phyloP scores from a whole-genome alignment of 2,888 invertebrate genomes.

The Hirtodrosophila cameraria region DNA sequence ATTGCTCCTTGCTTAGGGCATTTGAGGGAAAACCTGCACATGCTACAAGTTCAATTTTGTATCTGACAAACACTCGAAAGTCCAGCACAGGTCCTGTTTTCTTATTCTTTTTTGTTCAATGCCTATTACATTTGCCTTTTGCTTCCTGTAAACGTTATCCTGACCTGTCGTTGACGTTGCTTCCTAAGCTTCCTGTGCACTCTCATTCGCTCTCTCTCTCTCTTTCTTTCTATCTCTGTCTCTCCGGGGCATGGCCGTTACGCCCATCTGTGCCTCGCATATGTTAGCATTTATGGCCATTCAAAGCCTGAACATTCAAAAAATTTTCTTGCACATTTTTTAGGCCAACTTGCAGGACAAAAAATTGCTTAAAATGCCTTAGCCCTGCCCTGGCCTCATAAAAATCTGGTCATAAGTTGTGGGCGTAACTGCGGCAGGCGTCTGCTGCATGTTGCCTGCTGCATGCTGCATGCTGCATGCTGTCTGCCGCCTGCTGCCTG shows the following conservation, averaged over 20 bases:
- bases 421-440: constrained; percentile 51
- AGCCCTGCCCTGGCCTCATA: constrained; percentile 37
- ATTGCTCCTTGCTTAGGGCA: constrained; percentile 32
- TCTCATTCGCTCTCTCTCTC: no score
- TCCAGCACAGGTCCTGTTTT: background rate
- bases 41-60: no score
- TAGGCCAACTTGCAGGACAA: constrained; percentile 10
- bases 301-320: constrained; percentile 24
- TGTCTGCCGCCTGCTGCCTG: no score
- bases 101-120: background rate
- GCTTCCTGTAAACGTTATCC: constrained; percentile 70
- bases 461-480: constrained; percentile 21
- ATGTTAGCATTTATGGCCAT: constrained; percentile 52
- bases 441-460: constrained; percentile 32
- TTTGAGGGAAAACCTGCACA: constrained; percentile 12
- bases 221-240: no score
- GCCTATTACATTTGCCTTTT: constrained; percentile 67
- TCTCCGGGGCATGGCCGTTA: background rate
- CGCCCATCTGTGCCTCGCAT: constrained; percentile 45
- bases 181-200: constrained; percentile 54
- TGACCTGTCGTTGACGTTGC: constrained; percentile 43
- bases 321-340: constrained; percentile 17
- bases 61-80: background rate
- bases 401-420: constrained; percentile 65
- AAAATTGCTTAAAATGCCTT: constrained; percentile 48